phyloP scores from a whole-genome alignment of 2,888 invertebrate species.

The Caprella mutica region DNA sequence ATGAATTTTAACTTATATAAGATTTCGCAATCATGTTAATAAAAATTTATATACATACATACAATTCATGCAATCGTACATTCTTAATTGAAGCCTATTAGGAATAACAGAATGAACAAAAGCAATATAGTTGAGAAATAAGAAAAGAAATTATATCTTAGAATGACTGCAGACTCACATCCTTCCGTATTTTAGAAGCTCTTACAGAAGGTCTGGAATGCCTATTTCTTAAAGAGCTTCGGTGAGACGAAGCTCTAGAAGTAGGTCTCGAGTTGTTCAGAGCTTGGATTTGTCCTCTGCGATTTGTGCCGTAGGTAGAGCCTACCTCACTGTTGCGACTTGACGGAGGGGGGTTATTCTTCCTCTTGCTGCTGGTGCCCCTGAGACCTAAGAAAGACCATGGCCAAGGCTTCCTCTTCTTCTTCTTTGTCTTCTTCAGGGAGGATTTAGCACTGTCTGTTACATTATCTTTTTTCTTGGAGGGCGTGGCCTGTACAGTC shows the following conservation, averaged over 20 bases:
- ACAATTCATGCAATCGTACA: neutral
- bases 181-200: conserved; percentile 23
- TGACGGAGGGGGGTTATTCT: conserved; percentile 1
- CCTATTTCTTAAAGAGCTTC: conserved; percentile 15
- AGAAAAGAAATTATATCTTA: neutral
- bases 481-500: too few relatives aligned
- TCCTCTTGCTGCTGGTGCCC: conserved; percentile 1
- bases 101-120: neutral
- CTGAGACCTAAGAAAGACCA: conserved; percentile 22
- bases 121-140: neutral
- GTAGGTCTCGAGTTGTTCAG: conserved; percentile 14
- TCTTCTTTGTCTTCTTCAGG: conserved; percentile 24
- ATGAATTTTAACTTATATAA: too few relatives aligned
- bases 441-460: too few relatives aligned
- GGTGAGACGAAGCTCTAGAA: conserved; percentile 22
- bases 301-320: neutral
- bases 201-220: conserved; percentile 21
- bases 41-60: conserved; percentile 2
- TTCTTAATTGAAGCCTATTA: neutral
- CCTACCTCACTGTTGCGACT: neutral
- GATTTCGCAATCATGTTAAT: conserved; percentile 2
- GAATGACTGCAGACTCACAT: conserved; percentile 16
- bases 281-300: neutral
- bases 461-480: too few relatives aligned
- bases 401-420: conserved; percentile 26